Evolutionary conservation across 2,797 vertebrate genomes (phyloP).

Genomic region (Spatula versicolor): DNA sequence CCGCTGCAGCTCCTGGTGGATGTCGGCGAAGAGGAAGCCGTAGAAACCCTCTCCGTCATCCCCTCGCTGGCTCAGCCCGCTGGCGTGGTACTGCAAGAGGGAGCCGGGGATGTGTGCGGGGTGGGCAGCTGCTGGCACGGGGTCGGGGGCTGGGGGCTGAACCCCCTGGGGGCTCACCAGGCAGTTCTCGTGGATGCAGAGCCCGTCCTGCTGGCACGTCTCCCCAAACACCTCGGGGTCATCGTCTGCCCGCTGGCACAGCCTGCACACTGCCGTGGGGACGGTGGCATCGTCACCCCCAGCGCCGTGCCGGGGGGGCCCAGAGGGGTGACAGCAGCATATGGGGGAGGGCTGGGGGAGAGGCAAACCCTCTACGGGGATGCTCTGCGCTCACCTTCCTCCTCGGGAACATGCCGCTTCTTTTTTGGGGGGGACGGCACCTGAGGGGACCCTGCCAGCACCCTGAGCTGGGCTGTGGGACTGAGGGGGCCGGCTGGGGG

Average conservation of each 20-base stretch:
- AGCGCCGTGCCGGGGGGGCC: accelerated
- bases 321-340: background rate
- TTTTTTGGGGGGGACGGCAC: background rate
- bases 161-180: background rate
- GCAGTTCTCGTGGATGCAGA: background rate
- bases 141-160: background rate
- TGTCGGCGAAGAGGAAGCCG: slow-evolving; percentile 79
- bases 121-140: accelerated
- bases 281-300: accelerated
- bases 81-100: slow-evolving; percentile 76
- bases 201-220: background rate
- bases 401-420: background rate
- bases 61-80: slow-evolving; percentile 79
- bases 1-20: slow-evolving; percentile 70
- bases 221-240: background rate
- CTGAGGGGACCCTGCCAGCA: too few relatives aligned
- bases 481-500: background rate
- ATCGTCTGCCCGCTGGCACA: background rate
- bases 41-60: slow-evolving; percentile 76
- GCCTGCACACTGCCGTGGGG: background rate
- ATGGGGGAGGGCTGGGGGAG: too few relatives aligned
- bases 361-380: background rate
- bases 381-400: background rate
- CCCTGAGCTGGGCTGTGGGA: background rate
- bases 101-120: background rate